Evolutionary conservation across 2,888 invertebrate species (phyloP).

Genomic region (Melanargia galathea): DNA sequence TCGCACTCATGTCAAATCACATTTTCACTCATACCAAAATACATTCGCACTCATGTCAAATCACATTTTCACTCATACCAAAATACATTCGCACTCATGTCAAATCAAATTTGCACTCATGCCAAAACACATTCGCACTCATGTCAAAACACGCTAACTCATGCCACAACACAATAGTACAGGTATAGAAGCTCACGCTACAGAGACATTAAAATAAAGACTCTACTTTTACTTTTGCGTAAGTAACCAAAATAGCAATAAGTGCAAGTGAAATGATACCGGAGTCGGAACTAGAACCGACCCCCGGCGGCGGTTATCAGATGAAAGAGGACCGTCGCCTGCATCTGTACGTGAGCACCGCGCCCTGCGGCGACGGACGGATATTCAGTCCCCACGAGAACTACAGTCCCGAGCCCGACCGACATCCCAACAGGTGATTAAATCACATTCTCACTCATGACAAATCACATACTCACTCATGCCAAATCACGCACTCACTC

Average conservation of each 20-base stretch:
- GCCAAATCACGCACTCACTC: not conserved
- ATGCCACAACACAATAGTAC: not conserved
- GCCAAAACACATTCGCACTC: not conserved
- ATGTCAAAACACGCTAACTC: not conserved
- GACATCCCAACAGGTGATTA: constrained; percentile 87
- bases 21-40: not conserved
- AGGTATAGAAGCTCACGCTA: no score
- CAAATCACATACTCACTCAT: not conserved
- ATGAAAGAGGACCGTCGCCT: constrained; percentile 89
- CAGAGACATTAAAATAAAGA: no score
- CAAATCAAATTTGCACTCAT: not conserved
- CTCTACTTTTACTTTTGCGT: no score
- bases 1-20: not conserved
- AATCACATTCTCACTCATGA: not conserved
- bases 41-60: not conserved
- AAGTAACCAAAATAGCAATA: no score
- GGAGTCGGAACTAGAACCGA: constrained; percentile 73
- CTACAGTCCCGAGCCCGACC: constrained; percentile 81
- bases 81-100: not conserved
- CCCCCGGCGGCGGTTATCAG: constrained; percentile 84
- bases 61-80: not conserved
- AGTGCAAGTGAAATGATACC: constrained; percentile 47
- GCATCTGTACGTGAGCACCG: constrained; percentile 98
- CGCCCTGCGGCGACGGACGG: constrained; percentile 98
- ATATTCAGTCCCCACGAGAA: constrained; percentile 96